Conservation (phyloP, 2,888 invertebrate genomes). For the Venusia cambrica region DNA sequence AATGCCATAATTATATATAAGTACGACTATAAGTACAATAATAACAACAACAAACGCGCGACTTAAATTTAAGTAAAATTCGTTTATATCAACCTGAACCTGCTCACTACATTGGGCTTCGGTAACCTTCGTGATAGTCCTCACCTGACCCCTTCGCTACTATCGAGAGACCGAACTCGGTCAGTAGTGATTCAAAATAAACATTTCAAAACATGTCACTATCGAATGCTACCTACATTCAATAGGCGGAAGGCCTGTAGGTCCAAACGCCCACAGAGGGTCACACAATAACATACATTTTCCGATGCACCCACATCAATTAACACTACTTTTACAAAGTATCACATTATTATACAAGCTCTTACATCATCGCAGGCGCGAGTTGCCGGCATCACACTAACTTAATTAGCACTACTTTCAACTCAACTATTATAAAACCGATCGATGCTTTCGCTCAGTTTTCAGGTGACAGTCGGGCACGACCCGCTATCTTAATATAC, state of each 20-base stretch:
- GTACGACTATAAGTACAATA: too few species aligned
- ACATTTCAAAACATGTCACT: not conserved
- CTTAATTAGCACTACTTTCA: conserved; percentile 69
- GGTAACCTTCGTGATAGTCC: too few species aligned
- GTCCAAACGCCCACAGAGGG: conserved; percentile 7
- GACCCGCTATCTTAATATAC: not conserved
- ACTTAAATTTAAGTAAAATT: too few species aligned
- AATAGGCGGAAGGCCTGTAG: too few species aligned
- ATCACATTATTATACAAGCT: conserved; percentile 31
- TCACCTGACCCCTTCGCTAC: too few species aligned
- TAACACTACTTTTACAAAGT: conserved; percentile 18
- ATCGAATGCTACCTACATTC: too few species aligned
- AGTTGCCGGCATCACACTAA: conserved; percentile 54
- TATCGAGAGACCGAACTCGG: too few species aligned
- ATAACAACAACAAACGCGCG: too few species aligned
- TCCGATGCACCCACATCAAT: conserved; percentile 4
- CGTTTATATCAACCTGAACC: too few species aligned
- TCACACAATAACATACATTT: conserved; percentile 16
- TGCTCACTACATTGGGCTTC: too few species aligned
- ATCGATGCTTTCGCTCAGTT: conserved; percentile 56
- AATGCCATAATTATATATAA: too few species aligned
- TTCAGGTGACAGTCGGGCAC: conserved; percentile 34
- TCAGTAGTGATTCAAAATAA: too few species aligned
- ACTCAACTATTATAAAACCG: conserved; percentile 63
- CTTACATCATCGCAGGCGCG: conserved; percentile 34